These are phyloP conservation scores for Loxodonta africana DNA, from an alignment of 2,113 vertebrate species.

Conservation along the genomic window DNA sequence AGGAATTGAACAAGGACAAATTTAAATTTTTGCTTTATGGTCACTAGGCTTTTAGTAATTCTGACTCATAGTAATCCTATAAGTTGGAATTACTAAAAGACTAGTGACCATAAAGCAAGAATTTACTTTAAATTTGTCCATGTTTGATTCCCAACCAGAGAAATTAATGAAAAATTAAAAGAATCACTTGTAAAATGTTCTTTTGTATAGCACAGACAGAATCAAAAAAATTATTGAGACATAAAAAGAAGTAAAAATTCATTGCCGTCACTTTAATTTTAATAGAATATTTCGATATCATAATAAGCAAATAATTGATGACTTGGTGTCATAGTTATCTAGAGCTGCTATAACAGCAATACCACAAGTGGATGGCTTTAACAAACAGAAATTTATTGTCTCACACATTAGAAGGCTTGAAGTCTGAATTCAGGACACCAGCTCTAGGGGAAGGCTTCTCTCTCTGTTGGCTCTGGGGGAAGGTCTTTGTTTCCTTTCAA, in stretches of 20 bases:
- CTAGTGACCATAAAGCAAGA: not conserved
- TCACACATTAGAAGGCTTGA: too few relatives aligned
- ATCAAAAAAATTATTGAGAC: not conserved
- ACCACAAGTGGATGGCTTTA: too few relatives aligned
- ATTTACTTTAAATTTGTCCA: not conserved
- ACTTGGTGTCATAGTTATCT: not conserved
- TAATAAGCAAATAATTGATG: not conserved
- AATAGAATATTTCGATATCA: not conserved
- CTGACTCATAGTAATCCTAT: not conserved
- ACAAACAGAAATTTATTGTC: too few relatives aligned
- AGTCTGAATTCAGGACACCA: too few relatives aligned
- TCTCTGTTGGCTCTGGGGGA: too few relatives aligned
- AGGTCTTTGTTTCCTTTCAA: too few relatives aligned
- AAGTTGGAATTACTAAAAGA: not conserved
- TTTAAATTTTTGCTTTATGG: slow-evolving; percentile 33
- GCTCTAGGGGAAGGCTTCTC: too few relatives aligned
- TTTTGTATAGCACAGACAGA: not conserved
- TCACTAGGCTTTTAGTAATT: not conserved
- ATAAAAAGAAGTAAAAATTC: not conserved
- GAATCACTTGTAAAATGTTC: not conserved
- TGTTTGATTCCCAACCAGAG: not conserved
- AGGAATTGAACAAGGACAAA: not conserved
- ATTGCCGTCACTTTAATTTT: not conserved
- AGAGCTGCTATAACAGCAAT: too few relatives aligned
- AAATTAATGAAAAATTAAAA: slow-evolving; percentile 37